phyloP scores from a whole-genome alignment of 2,888 invertebrate species.

The Noctua pronuba region DNA sequence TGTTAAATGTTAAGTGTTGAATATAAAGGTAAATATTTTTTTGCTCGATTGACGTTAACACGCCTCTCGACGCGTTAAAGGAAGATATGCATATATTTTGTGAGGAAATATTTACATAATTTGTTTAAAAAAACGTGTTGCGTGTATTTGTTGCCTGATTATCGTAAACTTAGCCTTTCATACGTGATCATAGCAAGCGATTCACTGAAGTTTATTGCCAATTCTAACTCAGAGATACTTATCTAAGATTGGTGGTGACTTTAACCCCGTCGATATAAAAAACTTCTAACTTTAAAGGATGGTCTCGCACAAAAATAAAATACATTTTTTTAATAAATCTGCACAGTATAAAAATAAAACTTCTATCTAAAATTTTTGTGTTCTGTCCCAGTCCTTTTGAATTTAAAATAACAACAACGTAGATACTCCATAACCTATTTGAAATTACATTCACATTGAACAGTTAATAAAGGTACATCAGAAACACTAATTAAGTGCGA shows the following conservation, averaged over 20 bases:
- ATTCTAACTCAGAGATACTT: slow-evolving; percentile 39
- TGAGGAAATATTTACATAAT: slow-evolving; percentile 60
- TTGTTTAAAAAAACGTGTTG: slow-evolving; percentile 48
- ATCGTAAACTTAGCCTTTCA: slow-evolving; percentile 34
- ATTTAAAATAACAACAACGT: neutral
- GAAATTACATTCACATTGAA: slow-evolving; percentile 23
- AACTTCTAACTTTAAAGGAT: neutral
- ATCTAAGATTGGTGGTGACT: slow-evolving; percentile 8
- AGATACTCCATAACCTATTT: neutral
- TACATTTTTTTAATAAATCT: neutral
- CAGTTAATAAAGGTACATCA: slow-evolving; percentile 40
- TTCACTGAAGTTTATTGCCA: slow-evolving; percentile 22
- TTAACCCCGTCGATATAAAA: slow-evolving; percentile 3
- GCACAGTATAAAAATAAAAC: too few relatives aligned
- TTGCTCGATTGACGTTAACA: slow-evolving; percentile 58
- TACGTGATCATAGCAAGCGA: slow-evolving; percentile 18
- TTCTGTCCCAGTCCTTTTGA: neutral
- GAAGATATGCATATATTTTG: slow-evolving; percentile 53
- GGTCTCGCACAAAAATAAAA: neutral
- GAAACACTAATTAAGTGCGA: slow-evolving; percentile 47
- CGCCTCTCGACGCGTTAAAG: slow-evolving; percentile 47
- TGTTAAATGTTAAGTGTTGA: slow-evolving; percentile 69
- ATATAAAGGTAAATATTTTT: slow-evolving; percentile 63
- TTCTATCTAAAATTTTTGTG: neutral
- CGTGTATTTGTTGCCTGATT: slow-evolving; percentile 41